Evolutionary conservation across 30 jellyfish, hydroid and myxozoan species (phyloP).

Genomic region (Rhopilema esculentum): DNA sequence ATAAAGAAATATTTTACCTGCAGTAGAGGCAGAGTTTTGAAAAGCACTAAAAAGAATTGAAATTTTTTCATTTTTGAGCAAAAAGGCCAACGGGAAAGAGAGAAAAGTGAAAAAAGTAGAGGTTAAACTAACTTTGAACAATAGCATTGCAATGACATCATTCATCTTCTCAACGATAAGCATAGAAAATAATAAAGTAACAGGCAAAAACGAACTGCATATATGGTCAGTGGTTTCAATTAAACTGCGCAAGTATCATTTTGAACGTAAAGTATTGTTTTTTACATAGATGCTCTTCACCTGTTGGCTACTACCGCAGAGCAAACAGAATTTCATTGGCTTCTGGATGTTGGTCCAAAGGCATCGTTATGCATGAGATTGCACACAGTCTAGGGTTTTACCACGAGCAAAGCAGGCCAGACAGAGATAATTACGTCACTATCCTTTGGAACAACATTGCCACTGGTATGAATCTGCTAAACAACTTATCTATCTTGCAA

Average conservation of each 20-base stretch:
- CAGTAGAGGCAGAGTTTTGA: too few species aligned
- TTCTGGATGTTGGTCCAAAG: slow-evolving; percentile 73
- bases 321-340: slow-evolving; percentile 75
- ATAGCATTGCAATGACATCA: too few species aligned
- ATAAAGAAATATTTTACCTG: too few species aligned
- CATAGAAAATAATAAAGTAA: too few species aligned
- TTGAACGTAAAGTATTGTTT: background rate
- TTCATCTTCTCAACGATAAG: too few species aligned
- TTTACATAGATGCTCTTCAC: slow-evolving; percentile 74
- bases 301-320: slow-evolving; percentile 74
- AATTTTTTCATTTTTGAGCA: too few species aligned
- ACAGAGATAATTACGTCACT: slow-evolving; percentile 50
- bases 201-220: too few species aligned
- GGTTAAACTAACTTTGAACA: too few species aligned
- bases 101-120: too few species aligned
- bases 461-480: background rate
- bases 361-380: slow-evolving; percentile 79
- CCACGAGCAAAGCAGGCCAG: slow-evolving; percentile 75
- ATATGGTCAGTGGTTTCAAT: too few species aligned
- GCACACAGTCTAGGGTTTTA: slow-evolving; percentile 80
- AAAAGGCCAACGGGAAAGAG: too few species aligned
- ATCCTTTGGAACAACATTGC: slow-evolving; percentile 52
- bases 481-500: background rate
- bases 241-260: background rate
- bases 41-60: too few species aligned